Conservation (phyloP, 1,140 invertebrate species). For the Battus philenor region DNA sequence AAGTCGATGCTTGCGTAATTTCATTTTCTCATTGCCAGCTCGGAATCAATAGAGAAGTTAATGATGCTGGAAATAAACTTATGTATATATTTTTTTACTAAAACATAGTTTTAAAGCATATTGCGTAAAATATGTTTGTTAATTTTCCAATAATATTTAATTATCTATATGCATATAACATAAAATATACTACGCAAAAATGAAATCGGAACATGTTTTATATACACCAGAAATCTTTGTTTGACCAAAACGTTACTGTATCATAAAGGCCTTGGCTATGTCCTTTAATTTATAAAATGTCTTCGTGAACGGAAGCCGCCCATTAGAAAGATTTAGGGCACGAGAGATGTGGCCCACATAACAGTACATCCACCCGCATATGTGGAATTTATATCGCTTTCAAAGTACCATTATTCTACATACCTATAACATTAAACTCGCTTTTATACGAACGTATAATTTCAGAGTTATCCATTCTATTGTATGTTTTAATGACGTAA, state of each 20-base stretch:
- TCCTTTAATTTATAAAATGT: conserved; percentile 17
- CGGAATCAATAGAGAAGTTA: no score
- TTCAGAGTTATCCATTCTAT: not conserved
- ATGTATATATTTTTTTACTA: no score
- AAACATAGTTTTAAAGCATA: no score
- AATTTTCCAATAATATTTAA: no score
- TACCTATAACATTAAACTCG: conserved; percentile 2
- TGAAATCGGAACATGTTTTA: no score
- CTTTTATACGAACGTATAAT: conserved; percentile 4
- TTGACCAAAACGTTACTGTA: not conserved
- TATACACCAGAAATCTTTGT: not conserved
- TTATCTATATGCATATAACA: no score
- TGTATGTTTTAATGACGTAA: not conserved
- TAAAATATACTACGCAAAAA: no score
- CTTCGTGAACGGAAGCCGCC: conserved; percentile 13
- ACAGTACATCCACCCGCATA: conserved; percentile 1
- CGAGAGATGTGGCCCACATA: conserved; percentile 15
- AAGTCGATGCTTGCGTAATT: no score
- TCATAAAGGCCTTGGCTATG: conserved; percentile 3
- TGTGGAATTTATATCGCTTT: conserved; percentile 10
- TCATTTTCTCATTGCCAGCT: no score
- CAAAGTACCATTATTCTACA: conserved; percentile 10
- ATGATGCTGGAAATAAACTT: no score
- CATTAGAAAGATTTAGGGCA: conserved; percentile 18
- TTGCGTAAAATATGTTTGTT: no score